Base-by-base conservation (phyloP, 2,797 vertebrate genomes). In the Buceros bicornis region DNA sequence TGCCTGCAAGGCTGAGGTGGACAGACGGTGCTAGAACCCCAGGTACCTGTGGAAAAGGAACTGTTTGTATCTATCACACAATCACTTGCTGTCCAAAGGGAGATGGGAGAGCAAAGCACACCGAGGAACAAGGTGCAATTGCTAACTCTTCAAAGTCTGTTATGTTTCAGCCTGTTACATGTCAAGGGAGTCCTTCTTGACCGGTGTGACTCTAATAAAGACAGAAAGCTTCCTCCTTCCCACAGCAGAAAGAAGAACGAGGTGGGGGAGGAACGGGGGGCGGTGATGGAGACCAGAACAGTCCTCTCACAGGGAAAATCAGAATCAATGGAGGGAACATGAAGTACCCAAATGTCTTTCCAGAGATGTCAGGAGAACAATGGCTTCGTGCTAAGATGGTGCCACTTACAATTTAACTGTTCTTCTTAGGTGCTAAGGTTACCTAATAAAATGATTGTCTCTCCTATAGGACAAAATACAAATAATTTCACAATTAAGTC, bases 141-240 rank as follows among this genome's bases (percentile, higher is more conserved):
- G 90, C 80, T 70, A 62, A 60, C 81, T 92, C 93, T 79, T 83
- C 65, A 31, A 15, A 76, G 48, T 79, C 84, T 94, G 86, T 94
- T 79, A 33, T 80, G 72, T 74, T 91, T 92, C 96, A 95, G 91
- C n/a, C 79, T 93, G 50, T 95, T 95, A 71, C 61, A 25, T 96
- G 95, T 93, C 91, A 95, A 94, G 61, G 69, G 87, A 96, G 91
- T 58, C 48, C 78, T 96, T 96, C 94, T 94, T 92, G 94, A 77
- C 78, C 82, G 37, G 79, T 93, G 74, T 91, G 90, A 93, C 78
- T 96, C 96, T 95, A 78, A 7, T 69, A 93, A 96, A 97, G 85
- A 82, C 31, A 66, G 47, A 62, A 82, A 86, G 81, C 69, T 82
- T 84, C 64, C 74, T 86, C 31, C 78, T 90, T 61, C 61, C 40